Base-by-base conservation (phyloP, 1,140 invertebrate species). In the Drosophila asahinai region DNA sequence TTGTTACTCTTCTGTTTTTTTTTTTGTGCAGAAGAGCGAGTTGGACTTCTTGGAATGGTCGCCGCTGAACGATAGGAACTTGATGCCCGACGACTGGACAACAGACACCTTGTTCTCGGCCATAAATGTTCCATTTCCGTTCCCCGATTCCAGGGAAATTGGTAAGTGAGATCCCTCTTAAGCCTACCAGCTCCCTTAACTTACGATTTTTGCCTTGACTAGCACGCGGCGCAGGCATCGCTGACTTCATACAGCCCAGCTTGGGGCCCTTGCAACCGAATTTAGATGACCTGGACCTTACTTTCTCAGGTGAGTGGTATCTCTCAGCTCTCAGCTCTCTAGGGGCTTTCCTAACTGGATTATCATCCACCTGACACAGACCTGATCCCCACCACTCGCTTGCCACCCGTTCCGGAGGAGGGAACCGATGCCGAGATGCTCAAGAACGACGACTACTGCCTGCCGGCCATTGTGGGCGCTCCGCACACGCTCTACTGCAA, bases 221-320 rank as follows among this genome's bases (percentile, higher is more conserved):
- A 96, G 95, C 95, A 38, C 94, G 95, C 91, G 95, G 94, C 83
- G 95, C 96, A 45, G 96, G 95, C 70, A 94, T 97, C 87, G 97
- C 98, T 15, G 98, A 99, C 94, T 98, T 99, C 87, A 99, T 99
- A 93, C 99, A 99, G 94, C 99, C 99, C 57, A 99, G 98, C 92
- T 95, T 99, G 77, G 96, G 98, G 57, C 98, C 98, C 62, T 94
- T 99, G 43, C 99, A 99, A 93, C 99, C 98, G 68, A 98, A 98
- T 94, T 95, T 99, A 79, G 98, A 99, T 93, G 99, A 99, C 94
- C 98, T 98, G 97, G 96, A 83, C 95, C 97, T 90, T 96, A 96
- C 83, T 36, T 94, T 98, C 65, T 97, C 97, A 94, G 97, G 96
- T 97, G 94, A 81, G 57, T 49, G 12, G 2, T 0, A 4, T 7